Evolutionary conservation across 37 sponge, comb jelly and placozoan genomes (phyloP).

Genomic region (Cladorhizidae sp.): DNA sequence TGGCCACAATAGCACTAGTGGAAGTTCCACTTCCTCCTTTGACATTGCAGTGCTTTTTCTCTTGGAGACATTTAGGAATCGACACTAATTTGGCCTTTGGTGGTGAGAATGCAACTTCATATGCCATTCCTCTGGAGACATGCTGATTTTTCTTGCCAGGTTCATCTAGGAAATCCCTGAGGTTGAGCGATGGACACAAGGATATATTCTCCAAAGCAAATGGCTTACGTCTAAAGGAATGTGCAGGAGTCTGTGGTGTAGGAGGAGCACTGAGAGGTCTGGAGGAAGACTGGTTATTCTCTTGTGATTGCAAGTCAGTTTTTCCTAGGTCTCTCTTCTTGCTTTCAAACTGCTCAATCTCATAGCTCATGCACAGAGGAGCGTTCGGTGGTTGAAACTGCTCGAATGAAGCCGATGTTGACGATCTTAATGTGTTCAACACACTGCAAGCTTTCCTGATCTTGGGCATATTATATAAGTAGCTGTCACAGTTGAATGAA

Average conservation of each 20-base stretch:
- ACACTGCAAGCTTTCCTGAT: background rate
- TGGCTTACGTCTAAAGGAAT: background rate
- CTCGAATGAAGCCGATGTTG: background rate
- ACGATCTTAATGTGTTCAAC: background rate
- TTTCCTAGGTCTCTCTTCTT: background rate
- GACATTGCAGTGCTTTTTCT: background rate
- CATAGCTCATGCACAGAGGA: background rate
- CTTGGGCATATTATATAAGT: constrained; percentile 12
- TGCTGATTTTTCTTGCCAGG: background rate
- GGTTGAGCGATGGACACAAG: constrained; percentile 16
- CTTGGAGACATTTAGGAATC: constrained; percentile 15
- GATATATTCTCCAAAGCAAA: background rate
- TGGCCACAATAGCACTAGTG: background rate
- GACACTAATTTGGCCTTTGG: constrained; percentile 73
- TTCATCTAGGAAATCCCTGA: constrained; percentile 38
- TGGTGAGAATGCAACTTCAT: constrained; percentile 40
- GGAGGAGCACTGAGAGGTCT: constrained; percentile 30
- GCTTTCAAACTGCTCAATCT: background rate
- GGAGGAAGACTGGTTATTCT: background rate
- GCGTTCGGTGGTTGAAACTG: background rate
- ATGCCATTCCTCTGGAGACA: constrained; percentile 35
- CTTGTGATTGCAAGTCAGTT: too few species aligned
- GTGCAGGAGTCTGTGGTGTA: background rate
- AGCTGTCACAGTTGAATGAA: constrained; percentile 15
- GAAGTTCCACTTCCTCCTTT: too few species aligned